Evolutionary conservation across 2,888 invertebrate genomes (phyloP).

Genomic region (Lordiphosa fenestrarum): DNA sequence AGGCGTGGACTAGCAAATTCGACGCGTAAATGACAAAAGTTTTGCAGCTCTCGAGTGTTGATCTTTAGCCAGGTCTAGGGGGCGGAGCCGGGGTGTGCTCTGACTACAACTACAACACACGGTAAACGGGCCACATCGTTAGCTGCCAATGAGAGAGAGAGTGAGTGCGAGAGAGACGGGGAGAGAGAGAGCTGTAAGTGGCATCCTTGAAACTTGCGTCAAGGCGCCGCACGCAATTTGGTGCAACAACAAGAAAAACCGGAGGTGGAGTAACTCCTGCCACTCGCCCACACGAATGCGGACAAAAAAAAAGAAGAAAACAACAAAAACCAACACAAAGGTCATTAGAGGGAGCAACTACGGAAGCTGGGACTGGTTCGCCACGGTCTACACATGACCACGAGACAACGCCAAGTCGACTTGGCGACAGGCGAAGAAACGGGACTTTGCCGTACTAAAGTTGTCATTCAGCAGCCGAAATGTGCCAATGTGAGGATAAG

Average conservation of each 20-base stretch:
- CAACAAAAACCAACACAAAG: conserved; percentile 35
- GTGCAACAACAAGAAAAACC: conserved; percentile 40
- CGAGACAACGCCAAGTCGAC: conserved; percentile 2
- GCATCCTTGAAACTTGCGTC: conserved; percentile 69
- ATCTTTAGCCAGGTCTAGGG: conserved; percentile 52
- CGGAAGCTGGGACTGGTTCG: neutral
- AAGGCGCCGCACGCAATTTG: conserved; percentile 66
- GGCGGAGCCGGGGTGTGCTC: conserved; percentile 17
- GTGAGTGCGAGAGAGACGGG: neutral
- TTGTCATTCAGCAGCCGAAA: no score
- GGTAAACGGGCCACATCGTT: conserved; percentile 65
- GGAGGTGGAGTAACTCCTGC: conserved; percentile 1
- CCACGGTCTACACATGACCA: conserved; percentile 23
- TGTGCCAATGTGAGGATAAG: no score
- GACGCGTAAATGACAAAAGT: conserved; percentile 71
- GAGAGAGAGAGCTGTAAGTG: conserved; percentile 52
- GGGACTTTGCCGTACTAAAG: neutral
- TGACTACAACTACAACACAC: conserved; percentile 31
- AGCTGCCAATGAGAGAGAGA: conserved; percentile 50
- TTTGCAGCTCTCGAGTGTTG: conserved; percentile 62
- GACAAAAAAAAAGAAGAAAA: conserved; percentile 12
- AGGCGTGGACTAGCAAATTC: conserved; percentile 48
- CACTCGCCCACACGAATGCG: conserved; percentile 26
- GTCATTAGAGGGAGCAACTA: conserved; percentile 23
- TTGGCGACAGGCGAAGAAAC: neutral